phyloP scores from a whole-genome alignment of 2,888 invertebrate genomes.

The Idaea aversata region DNA sequence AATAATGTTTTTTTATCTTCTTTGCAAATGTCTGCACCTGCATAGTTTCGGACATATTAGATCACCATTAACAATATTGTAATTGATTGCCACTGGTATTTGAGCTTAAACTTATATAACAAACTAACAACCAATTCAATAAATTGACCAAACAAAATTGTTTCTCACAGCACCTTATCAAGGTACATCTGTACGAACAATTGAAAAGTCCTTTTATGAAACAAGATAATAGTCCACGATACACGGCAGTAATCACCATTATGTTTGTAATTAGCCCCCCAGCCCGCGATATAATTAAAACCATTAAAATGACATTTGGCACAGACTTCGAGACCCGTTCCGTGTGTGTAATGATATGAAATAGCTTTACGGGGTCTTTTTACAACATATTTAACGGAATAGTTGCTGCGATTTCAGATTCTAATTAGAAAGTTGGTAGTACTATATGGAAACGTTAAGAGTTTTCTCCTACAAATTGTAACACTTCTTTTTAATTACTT shows the following conservation, averaged over 20 bases:
- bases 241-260: conserved; percentile 39
- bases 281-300: conserved; percentile 61
- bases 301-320: conserved; percentile 76
- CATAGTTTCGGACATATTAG: too few relatives aligned
- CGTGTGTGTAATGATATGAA: conserved; percentile 48
- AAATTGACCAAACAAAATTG: not conserved
- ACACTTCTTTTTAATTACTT: not conserved
- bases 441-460: not conserved
- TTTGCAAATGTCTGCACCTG: too few relatives aligned
- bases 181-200: conserved; percentile 16
- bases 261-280: conserved; percentile 49
- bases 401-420: conserved; percentile 38
- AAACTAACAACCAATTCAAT: not conserved
- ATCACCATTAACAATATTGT: too few relatives aligned
- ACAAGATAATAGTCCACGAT: conserved; percentile 30
- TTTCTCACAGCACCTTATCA: conserved; percentile 19
- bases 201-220: conserved; percentile 32
- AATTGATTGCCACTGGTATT: too few relatives aligned
- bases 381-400: conserved; percentile 46
- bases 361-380: conserved; percentile 51
- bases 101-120: not conserved
- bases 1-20: too few relatives aligned
- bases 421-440: conserved; percentile 29
- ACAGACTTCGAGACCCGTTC: conserved; percentile 41
- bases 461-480: not conserved